Evolutionary conservation across 2,113 vertebrate species (phyloP), one percentile per base, ranked within the genome.

Genomic region (Hiodon alosoides): DNA sequence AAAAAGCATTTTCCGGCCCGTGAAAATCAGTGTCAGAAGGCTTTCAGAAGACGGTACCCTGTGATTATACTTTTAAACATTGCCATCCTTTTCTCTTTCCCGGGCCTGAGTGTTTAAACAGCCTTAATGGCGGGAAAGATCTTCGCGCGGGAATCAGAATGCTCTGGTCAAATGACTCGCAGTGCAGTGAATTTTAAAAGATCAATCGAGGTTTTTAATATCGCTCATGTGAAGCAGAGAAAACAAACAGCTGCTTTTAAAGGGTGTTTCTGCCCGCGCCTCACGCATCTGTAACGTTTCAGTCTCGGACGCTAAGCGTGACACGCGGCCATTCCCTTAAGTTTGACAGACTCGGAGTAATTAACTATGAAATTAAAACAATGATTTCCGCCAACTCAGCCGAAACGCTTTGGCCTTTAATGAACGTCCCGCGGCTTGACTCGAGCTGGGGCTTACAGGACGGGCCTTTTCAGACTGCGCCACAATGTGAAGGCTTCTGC

Each of bases 41-140:
- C 5, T 69, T 74, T 78, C 73, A 78, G 57, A 62, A 74, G 66
- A 81, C 77, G 76, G 69, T 65, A 73, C 11, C 61, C 73, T 67
- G 53, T 79, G 64, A 74, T 80, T 79, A 78, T 50, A 61, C 77
- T 50, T 76, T 75, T 67, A 74, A 76, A 78, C 67, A 79, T 76
- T 53, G n/a, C 46, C 73, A 68, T 77, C 72, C 79, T 76, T 80
- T 72, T 62, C 17, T 58, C 17, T 71, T 54, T 53, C 11, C 31
- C 69, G n/a, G 64, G 68, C 51, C 75, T 76, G 55, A 48, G 75
- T 14, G 71, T 60, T 55, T 52, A 76, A 60, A 67, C 52, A 59
- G 9, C 70, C 60, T 48, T 55, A 71, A 71, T 60, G 70, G 50
- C 70, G 10, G 3, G 58, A 67, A 74, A 57, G 46, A n/a, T 51